Base-by-base conservation (phyloP, 1,140 invertebrate genomes). In the Papilio polytes region DNA sequence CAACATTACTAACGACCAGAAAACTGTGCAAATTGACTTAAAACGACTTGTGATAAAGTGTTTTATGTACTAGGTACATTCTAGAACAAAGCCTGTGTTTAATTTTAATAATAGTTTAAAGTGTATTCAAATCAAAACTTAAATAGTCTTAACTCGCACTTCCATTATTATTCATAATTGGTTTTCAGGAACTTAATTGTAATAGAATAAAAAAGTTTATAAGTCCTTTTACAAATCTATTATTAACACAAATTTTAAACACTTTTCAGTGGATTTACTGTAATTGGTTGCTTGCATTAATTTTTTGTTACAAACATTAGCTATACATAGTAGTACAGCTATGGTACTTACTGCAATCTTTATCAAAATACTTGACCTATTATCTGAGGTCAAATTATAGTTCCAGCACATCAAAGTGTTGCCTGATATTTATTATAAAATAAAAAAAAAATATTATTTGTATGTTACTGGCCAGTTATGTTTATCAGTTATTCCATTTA, bases 351-450 rank as follows among this genome's bases (percentile, higher is more conserved):
- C 13, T 36, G 63, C 26, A 70, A 15, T 4, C 26, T 31, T 70
- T 70, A 70, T 70, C 63, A 70, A 70, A 70, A 18, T 70, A 36
- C 22, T 70, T 70, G 63, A 70, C 63, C 63, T 12, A 70, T 70
- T 70, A 70, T 70, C 63, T 31, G 26, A 31, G 63, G 22, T 70
- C 63, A 70, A 70, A 70, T 26, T 70, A 22, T 63, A 63, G 20
- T 63, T 63, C 63, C 63, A 70, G 63, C 63, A 7, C 6, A 15
- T 31, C 31, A 36, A 70, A 31, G 63, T 36, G 26, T 70, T 70
- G 63, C 26, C 63, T 36, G 12, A 31, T 31, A 13, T 31, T 66
- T 66, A 7, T 1, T 31, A 31, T n/a, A n/a, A n/a, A n/a, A n/a
- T n/a, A n/a, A n/a, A 15, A 15, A 15, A 36, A 13, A 70, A 31